phyloP scores from a whole-genome alignment of 2,888 invertebrate species.

The Troides aeacus region DNA sequence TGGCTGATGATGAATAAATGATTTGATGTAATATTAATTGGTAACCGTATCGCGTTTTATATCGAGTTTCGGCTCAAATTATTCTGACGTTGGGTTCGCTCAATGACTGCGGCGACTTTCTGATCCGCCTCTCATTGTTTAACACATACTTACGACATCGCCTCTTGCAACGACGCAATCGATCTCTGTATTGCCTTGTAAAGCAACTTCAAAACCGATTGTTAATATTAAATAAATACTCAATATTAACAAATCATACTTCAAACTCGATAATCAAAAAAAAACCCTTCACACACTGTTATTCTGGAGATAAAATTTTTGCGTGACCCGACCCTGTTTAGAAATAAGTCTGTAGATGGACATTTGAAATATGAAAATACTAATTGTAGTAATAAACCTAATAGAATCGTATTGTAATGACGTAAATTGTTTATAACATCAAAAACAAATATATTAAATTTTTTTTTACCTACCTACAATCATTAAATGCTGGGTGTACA shows the following conservation, averaged over 20 bases:
- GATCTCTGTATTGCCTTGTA: conserved; percentile 5
- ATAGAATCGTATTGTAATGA: neutral
- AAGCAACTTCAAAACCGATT: neutral
- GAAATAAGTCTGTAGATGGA: neutral
- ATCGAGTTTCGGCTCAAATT: conserved; percentile 17
- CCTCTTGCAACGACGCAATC: conserved; percentile 23
- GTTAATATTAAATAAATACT: neutral
- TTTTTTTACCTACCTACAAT: no score
- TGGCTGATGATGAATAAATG: neutral
- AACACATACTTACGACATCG: conserved; percentile 28
- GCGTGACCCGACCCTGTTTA: no score
- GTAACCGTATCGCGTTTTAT: conserved; percentile 19
- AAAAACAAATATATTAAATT: no score
- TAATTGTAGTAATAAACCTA: neutral
- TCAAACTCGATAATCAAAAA: no score
- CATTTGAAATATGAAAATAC: neutral
- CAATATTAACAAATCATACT: neutral
- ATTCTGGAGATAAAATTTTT: no score
- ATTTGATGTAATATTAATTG: conserved; percentile 18
- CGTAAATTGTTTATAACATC: neutral
- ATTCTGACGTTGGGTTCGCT: conserved; percentile 13
- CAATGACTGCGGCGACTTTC: conserved; percentile 11
- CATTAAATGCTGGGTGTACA: no score
- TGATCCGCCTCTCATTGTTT: conserved; percentile 19
- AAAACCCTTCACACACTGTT: no score